Evolutionary conservation across 2,113 vertebrate genomes (phyloP), one percentile per base, ranked within the genome.

Genomic region (Antechinus flavipes): DNA sequence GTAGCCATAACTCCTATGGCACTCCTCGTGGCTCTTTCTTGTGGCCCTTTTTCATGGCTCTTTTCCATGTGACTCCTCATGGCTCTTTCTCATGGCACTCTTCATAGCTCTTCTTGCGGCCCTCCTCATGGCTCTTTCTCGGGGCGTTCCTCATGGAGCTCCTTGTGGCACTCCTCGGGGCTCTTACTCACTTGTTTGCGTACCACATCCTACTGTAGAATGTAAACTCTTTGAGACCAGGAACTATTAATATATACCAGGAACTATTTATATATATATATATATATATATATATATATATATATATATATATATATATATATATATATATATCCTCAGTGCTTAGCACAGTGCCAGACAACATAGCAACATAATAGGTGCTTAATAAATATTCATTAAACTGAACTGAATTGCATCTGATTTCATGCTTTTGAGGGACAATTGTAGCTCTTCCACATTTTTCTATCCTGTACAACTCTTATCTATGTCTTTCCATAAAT

Each of bases 311-410:
- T 42, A 42, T 42, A 42, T 42, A 42, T 42, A 42, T 42, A 42
- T 42, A 42, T 42, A 42, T 42, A 42, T 42, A 42, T 16, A 56
- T n/a, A 2, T 95, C 84, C 35, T 47, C 55, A n/a, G 25, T 5
- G 25, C 50, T 52, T 53, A 25, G 46, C 58, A 54, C 26, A 61
- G 24, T 91, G 22, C 47, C 89, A 61, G 68, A 14, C 55, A 58
- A 68, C 42, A 6, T 25, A 56, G 19, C 55, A 58, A 68, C 42
- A 6, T 25, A 56, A 6, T 84, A 92, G 91, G 89, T 61, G 35
- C 84, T 92, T 55, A 56, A 90, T 49, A 90, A 91, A 53, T 53
- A 46, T 58, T 50, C 93, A n/a, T 61, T 53, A 91, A 54, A 56
- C 35, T 49, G 47, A 93, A 93, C 24, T n/a, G n/a, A 10, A 94